Conservation (phyloP, 1,140 invertebrate species). For the Drosophila saltans region DNA sequence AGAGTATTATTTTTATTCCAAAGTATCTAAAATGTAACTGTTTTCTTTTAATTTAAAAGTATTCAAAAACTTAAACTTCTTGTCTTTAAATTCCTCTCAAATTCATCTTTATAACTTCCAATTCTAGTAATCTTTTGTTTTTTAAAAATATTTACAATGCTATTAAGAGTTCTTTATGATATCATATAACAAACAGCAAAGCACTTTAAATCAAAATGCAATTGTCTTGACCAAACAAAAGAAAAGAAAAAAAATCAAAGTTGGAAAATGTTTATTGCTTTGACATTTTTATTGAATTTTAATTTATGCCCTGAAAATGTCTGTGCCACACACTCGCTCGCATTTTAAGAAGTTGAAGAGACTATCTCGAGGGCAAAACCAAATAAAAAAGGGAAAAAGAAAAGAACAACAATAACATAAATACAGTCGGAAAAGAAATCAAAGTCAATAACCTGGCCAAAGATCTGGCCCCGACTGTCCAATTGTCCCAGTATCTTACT, state of each 20-base stretch:
- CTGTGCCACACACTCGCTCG: slow-evolving; percentile 27
- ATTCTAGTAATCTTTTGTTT: not conserved
- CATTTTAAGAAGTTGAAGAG: slow-evolving; percentile 35
- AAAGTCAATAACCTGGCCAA: slow-evolving; percentile 72
- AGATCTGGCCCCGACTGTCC: slow-evolving; percentile 28
- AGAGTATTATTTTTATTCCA: no score
- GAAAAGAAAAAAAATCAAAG: slow-evolving; percentile 13
- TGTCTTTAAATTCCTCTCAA: not conserved
- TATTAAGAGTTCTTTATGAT: slow-evolving; percentile 1
- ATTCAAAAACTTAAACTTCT: no score
- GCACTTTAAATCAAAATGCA: slow-evolving; percentile 48
- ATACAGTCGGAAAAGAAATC: slow-evolving; percentile 31
- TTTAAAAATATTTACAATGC: not conserved
- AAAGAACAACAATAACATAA: slow-evolving; percentile 10
- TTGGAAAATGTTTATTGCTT: slow-evolving; percentile 51
- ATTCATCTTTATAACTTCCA: not conserved
- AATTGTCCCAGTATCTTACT: not conserved
- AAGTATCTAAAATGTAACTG: no score
- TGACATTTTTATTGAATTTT: slow-evolving; percentile 81
- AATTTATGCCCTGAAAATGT: slow-evolving; percentile 68
- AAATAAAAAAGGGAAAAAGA: no score
- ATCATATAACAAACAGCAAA: not conserved
- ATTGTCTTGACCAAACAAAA: slow-evolving; percentile 39
- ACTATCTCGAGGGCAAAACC: slow-evolving; percentile 32
- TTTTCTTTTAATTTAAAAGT: no score